These are phyloP conservation scores for Hephaestus fuliginosus DNA, from an alignment of 2,797 vertebrate genomes.

Conservation along the genomic window DNA sequence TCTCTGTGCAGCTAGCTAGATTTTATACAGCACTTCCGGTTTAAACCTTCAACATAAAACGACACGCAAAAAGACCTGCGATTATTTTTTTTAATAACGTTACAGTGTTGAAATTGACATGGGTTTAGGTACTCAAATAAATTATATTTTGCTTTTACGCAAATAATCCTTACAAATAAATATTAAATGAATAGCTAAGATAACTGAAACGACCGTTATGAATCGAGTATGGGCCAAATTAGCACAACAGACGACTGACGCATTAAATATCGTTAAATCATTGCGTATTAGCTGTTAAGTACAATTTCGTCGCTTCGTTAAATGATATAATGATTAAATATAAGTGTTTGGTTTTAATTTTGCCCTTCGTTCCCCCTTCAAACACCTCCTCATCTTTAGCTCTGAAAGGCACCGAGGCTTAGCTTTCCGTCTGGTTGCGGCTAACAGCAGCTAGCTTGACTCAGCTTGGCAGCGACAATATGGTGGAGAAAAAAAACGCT, in stretches of 20 bases:
- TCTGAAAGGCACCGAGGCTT: neutral
- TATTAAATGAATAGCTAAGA: too few species aligned
- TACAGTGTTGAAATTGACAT: rapidly evolving
- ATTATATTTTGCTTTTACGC: rapidly evolving
- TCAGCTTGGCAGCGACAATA: conserved; percentile 56
- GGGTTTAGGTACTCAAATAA: rapidly evolving
- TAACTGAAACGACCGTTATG: too few species aligned
- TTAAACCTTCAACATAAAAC: conserved; percentile 44
- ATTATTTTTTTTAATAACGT: rapidly evolving
- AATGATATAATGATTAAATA: neutral
- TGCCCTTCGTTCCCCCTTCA: rapidly evolving
- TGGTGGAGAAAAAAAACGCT: conserved; percentile 42
- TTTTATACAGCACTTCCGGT: conserved; percentile 38
- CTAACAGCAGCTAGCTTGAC: conserved; percentile 25
- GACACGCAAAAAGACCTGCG: rapidly evolving
- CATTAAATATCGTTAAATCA: neutral
- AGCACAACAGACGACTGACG: neutral
- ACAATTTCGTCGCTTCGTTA: too few species aligned
- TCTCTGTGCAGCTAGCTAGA: neutral
- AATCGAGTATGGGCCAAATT: too few species aligned
- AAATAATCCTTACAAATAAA: too few species aligned
- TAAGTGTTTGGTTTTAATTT: neutral
- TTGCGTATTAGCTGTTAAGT: too few species aligned
- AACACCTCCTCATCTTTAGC: neutral
- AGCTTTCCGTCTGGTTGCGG: conserved; percentile 50